A percentile compares a stretch with the other conserved stretches of the same genome.
These are phyloP conservation scores for Phocides pigmalion DNA, from an alignment of 1,140 invertebrate genomes.

Conservation along the genomic window DNA sequence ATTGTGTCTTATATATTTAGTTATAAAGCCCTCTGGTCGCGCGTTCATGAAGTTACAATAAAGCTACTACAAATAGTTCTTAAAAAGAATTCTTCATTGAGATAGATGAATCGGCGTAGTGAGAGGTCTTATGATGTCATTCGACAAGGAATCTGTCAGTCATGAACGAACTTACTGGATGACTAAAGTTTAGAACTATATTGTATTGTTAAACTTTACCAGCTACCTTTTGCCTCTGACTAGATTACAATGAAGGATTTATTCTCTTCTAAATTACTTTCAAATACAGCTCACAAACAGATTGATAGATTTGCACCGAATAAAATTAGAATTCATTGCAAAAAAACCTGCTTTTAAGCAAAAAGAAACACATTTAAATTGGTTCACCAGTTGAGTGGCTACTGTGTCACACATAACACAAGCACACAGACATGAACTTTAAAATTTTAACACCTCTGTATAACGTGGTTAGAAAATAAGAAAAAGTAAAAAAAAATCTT, in stretches of 20 bases:
- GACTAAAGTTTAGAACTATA: not conserved
- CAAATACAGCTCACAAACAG: too few relatives aligned
- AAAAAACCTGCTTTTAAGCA: too few relatives aligned
- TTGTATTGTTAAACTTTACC: slow-evolving; percentile 5
- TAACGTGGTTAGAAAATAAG: too few relatives aligned
- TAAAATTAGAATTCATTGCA: too few relatives aligned
- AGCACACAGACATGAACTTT: too few relatives aligned
- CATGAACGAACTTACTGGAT: slow-evolving; percentile 18
- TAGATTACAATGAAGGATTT: not conserved
- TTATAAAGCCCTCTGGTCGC: not conserved
- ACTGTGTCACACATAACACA: too few relatives aligned
- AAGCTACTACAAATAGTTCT: not conserved
- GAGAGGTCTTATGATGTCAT: slow-evolving; percentile 24
- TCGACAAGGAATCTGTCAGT: slow-evolving; percentile 15
- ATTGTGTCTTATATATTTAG: not conserved
- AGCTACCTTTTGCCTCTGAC: not conserved
- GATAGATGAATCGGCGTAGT: slow-evolving; percentile 17
- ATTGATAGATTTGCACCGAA: too few relatives aligned
- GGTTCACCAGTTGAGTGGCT: too few relatives aligned
- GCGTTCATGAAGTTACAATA: not conserved
- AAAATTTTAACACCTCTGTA: too few relatives aligned
- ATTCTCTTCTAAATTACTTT: too few relatives aligned
- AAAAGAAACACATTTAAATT: too few relatives aligned
- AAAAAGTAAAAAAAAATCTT: too few relatives aligned
- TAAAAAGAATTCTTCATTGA: slow-evolving; percentile 21